phyloP scores from a whole-genome alignment of 2,888 invertebrate species.

The Drosophila bunnanda region DNA sequence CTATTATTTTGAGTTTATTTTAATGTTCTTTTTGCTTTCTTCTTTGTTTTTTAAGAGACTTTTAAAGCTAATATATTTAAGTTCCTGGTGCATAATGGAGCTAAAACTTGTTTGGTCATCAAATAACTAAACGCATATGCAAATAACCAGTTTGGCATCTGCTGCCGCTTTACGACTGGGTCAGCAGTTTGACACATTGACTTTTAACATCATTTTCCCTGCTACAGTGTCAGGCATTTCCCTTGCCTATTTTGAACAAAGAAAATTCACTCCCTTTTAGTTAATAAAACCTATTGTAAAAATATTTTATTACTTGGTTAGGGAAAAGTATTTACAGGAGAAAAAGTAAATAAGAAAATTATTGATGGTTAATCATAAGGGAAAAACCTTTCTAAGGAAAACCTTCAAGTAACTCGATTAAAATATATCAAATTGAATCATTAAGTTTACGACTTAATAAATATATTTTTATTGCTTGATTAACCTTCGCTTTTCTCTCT shows the following conservation, averaged over 20 bases:
- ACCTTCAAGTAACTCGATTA: background rate
- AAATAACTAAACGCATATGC: conserved; percentile 16
- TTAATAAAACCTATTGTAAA: background rate
- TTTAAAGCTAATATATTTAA: background rate
- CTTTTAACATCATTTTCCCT: conserved; percentile 32
- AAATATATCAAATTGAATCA: background rate
- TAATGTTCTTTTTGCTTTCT: background rate
- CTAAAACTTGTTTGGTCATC: conserved; percentile 33
- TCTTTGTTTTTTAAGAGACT: background rate
- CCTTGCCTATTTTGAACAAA: background rate
- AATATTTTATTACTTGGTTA: background rate
- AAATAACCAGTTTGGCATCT: conserved; percentile 45
- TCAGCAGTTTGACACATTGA: conserved; percentile 37
- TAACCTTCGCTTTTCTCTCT: background rate
- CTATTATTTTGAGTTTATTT: background rate
- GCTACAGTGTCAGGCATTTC: background rate
- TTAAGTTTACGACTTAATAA: background rate
- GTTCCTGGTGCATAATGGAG: background rate
- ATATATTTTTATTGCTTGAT: background rate
- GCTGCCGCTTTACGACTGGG: conserved; percentile 33
- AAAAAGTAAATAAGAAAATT: background rate
- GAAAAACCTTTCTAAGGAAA: background rate
- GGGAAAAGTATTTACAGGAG: background rate
- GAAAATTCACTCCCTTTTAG: fast-evolving
- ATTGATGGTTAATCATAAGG: background rate